Percentiles rank a stretch among this genome's conserved stretches.
These are phyloP conservation scores for Esox lucius DNA, from an alignment of 2,797 vertebrate species.

Conservation along the genomic window DNA sequence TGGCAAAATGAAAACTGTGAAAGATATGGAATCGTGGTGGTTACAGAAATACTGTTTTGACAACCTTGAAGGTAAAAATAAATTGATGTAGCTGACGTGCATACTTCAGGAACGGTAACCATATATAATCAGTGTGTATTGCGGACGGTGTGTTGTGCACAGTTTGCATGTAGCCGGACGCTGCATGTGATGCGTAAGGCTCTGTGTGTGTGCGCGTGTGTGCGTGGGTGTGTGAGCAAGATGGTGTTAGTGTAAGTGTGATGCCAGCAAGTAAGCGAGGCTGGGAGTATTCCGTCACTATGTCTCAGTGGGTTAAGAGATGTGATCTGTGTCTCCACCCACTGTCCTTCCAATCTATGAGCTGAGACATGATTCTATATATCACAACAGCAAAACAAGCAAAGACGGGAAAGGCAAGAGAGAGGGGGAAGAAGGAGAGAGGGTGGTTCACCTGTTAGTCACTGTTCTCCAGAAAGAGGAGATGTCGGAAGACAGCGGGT, in stretches of 20 bases:
- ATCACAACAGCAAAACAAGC: slow-evolving; percentile 22
- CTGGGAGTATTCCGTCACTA: background rate
- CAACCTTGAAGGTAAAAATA: slow-evolving; percentile 7
- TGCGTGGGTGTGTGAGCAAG: background rate
- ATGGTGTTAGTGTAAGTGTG: background rate
- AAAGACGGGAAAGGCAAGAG: background rate
- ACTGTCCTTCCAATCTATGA: slow-evolving; percentile 4
- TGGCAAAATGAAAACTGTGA: no score
- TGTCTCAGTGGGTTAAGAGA: background rate
- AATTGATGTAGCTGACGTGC: slow-evolving; percentile 8
- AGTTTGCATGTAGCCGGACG: slow-evolving; percentile 7
- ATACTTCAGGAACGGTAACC: slow-evolving; percentile 14
- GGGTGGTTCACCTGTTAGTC: background rate
- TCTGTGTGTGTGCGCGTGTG: background rate
- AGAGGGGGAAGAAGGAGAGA: background rate
- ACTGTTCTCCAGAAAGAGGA: background rate
- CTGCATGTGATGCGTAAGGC: background rate
- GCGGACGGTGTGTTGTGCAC: slow-evolving; percentile 19
- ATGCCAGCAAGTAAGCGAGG: no score
- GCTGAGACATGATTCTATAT: slow-evolving; percentile 24
- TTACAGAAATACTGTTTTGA: slow-evolving; percentile 20
- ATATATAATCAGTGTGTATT: slow-evolving; percentile 24
- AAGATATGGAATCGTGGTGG: no score
- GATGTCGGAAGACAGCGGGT: background rate
- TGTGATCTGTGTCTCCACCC: slow-evolving; percentile 1